Evolutionary conservation across 2,888 invertebrate species (phyloP).

Genomic region (Cerceris ruficornis): DNA sequence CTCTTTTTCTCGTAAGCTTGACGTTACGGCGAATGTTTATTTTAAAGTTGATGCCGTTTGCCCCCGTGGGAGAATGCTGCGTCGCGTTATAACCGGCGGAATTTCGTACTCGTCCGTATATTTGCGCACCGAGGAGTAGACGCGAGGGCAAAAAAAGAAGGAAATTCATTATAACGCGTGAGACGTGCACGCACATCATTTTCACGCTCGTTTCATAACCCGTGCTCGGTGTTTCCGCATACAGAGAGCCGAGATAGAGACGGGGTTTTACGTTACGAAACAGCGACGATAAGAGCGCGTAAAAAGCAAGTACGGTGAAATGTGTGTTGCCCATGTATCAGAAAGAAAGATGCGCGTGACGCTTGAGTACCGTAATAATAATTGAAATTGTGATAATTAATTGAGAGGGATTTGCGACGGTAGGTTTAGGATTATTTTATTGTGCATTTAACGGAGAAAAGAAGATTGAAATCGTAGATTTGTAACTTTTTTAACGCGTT

Average conservation of each 20-base stretch:
- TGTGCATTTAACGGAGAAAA: too few relatives aligned
- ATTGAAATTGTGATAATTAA: too few relatives aligned
- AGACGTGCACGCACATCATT: background rate
- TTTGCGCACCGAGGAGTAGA: background rate
- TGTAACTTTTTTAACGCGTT: too few relatives aligned
- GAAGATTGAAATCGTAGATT: too few relatives aligned
- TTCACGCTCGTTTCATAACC: background rate
- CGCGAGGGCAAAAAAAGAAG: background rate
- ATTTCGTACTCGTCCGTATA: slow-evolving; percentile 2
- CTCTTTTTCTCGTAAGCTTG: background rate
- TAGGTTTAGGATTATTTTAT: too few relatives aligned
- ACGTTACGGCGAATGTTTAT: slow-evolving; percentile 16
- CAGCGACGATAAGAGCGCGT: background rate
- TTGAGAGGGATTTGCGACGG: too few relatives aligned
- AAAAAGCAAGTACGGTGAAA: too few relatives aligned
- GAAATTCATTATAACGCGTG: slow-evolving; percentile 18
- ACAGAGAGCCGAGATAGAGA: background rate
- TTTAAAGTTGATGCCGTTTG: slow-evolving; percentile 8
- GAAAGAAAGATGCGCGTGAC: too few relatives aligned
- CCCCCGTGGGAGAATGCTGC: background rate
- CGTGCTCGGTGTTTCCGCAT: background rate
- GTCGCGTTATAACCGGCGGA: slow-evolving; percentile 3
- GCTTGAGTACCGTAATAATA: too few relatives aligned
- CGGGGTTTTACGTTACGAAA: background rate
- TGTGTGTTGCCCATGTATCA: too few relatives aligned